Base-by-base conservation (phyloP, 2,888 invertebrate species). In the Panopea generosa region DNA sequence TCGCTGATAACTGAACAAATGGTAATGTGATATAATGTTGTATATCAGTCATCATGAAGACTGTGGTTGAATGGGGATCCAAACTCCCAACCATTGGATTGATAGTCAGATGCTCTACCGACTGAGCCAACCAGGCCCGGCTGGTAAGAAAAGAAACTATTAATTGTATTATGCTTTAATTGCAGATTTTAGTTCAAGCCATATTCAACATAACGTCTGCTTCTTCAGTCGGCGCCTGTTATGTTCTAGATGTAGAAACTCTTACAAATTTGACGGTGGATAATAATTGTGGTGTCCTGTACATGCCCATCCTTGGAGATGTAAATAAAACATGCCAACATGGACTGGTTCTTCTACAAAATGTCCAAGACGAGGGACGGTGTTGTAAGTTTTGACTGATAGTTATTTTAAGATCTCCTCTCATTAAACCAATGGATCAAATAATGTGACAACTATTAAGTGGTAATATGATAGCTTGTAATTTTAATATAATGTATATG, bases 301-400 rank as follows among this genome's bases (percentile, higher is more conserved):
- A 4, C 33, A 4, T 7, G 33, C 33, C 33, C 33, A 33, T 11
- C 4, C 16, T 29, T 50, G 20, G 11, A 26, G 27, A 26, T 26
- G 43, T 47, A 14, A 43, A 26, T 0, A 29, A 38, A 50, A 47
- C 27, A 18, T 76, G 75, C 56, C 18, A 29, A 4, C 14, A 26
- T 7, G 56, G 61, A 18, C 61, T 50, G 38, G 70, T 65, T 2
- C n/a, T 69, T 6, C 40, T 55, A 7, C 50, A 60, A n/a, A 61
- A 69, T 26, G 40, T 47, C 11, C 55, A 66, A 22, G 43, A 65
- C 29, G 62, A 27, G 55, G 70, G 66, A 22, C 16, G 49, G 4
- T 76, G 75, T 22, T 76, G 74, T 74, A 65, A 63, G 74, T 74
- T 33, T 18, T 18, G 24, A 40, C 9, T 40, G 7, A 40, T 14